Conservation (phyloP, 2,113 vertebrate genomes). For the Ceyx margarethae region DNA sequence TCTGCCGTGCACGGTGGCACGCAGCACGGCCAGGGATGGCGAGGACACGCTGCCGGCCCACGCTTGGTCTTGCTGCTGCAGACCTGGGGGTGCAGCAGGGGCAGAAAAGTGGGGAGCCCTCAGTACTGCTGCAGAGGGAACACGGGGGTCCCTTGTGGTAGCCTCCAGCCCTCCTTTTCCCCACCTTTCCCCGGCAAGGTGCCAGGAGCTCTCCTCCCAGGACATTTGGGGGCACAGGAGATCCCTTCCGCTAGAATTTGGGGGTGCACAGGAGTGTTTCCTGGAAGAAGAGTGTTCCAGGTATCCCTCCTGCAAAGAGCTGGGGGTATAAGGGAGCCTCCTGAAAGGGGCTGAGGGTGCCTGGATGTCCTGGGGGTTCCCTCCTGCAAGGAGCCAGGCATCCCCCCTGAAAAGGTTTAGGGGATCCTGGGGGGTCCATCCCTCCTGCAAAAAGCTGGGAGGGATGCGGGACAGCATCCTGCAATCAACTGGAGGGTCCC, state of each 20-base stretch:
- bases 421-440: background rate
- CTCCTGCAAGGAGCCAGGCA: background rate
- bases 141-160: fast-evolving
- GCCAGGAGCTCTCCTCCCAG: background rate
- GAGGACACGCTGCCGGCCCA: background rate
- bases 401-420: background rate
- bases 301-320: background rate
- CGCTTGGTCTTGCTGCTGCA: background rate
- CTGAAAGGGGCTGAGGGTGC: background rate
- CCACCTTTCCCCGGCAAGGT: background rate
- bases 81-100: background rate
- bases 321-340: no score
- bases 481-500: background rate
- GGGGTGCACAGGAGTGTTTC: background rate
- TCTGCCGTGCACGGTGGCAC: background rate
- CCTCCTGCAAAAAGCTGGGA: background rate
- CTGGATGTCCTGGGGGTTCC: background rate
- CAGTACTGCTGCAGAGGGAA: background rate
- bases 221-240: background rate
- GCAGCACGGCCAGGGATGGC: background rate
- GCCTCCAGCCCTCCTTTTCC: background rate
- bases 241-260: background rate
- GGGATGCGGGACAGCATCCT: no score
- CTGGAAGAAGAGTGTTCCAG: background rate
- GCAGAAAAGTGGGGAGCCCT: background rate